Evolutionary conservation across 2,888 invertebrate genomes (phyloP).

Genomic region (Dasypogon diadema): DNA sequence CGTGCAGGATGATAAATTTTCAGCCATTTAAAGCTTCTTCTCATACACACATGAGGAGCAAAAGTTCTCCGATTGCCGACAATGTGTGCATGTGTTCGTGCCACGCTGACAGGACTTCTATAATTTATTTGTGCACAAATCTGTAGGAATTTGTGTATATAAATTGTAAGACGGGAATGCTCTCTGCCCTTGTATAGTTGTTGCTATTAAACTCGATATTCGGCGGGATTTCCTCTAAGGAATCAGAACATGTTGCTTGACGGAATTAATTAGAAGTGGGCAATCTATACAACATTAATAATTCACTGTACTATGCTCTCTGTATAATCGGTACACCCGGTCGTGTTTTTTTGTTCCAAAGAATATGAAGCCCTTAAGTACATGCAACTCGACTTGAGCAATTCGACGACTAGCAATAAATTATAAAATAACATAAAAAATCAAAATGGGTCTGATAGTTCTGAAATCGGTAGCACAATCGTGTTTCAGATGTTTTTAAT

Average conservation of each 20-base stretch:
- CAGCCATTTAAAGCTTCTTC: conserved; percentile 40
- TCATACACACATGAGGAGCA: not conserved
- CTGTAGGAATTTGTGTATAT: not conserved
- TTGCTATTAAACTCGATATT: conserved; percentile 24
- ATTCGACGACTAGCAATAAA: no score
- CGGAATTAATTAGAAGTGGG: conserved; percentile 43
- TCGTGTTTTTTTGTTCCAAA: no score
- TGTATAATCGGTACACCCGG: no score
- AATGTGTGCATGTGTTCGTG: not conserved
- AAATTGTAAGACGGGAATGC: conserved; percentile 9
- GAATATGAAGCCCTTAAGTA: no score
- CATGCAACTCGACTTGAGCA: no score
- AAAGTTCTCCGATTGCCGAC: no score
- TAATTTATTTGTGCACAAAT: conserved; percentile 27
- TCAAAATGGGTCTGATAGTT: not conserved
- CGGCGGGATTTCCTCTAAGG: conserved; percentile 22
- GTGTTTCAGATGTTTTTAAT: not conserved
- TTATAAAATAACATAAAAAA: no score
- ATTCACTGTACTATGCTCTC: no score
- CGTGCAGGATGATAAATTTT: conserved; percentile 45
- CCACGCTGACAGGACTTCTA: conserved; percentile 20
- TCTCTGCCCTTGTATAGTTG: not conserved
- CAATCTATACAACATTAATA: conserved; percentile 1
- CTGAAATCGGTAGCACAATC: not conserved
- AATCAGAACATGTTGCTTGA: conserved; percentile 35